Percentiles rank a stretch among this genome's conserved stretches.
phyloP scores from a whole-genome alignment of 2,113 vertebrate genomes.

The Mustela nigripes region DNA sequence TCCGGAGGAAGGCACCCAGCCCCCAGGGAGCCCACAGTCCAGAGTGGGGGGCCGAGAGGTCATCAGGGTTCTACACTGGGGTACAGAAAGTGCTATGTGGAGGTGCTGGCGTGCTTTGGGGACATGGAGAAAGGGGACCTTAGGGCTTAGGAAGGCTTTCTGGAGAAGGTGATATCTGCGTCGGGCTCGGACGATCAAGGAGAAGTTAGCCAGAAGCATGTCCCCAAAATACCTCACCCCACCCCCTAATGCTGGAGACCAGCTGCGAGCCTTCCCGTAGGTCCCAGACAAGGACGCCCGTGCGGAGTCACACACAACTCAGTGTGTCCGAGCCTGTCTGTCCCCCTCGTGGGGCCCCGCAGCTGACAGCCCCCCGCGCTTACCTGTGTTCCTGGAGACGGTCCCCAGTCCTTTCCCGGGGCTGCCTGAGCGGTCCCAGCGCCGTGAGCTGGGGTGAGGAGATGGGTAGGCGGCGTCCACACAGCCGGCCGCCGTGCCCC shows the following conservation, averaged over 20 bases:
- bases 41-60: neutral
- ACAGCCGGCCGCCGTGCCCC: neutral
- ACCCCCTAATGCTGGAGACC: neutral
- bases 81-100: neutral
- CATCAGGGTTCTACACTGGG: neutral
- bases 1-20: neutral
- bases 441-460: neutral
- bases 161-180: neutral
- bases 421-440: neutral
- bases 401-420: neutral
- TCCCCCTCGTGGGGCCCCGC: neutral
- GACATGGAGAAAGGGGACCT: neutral
- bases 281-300: neutral
- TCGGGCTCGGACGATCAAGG: slow-evolving; percentile 12
- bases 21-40: neutral
- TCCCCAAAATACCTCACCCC: too few species aligned
- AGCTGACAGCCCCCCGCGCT: neutral
- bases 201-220: neutral
- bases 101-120: neutral
- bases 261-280: neutral
- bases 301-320: neutral
- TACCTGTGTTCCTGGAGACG: neutral
- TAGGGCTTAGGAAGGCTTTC: neutral
- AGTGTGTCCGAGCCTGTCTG: neutral
- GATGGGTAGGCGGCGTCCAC: neutral